Percentiles rank a stretch among this genome's conserved stretches.
These are phyloP conservation scores for Phacellophora camtschatica DNA, from an alignment of 30 jellyfish, hydroid and myxozoan genomes.

Conservation along the genomic window DNA sequence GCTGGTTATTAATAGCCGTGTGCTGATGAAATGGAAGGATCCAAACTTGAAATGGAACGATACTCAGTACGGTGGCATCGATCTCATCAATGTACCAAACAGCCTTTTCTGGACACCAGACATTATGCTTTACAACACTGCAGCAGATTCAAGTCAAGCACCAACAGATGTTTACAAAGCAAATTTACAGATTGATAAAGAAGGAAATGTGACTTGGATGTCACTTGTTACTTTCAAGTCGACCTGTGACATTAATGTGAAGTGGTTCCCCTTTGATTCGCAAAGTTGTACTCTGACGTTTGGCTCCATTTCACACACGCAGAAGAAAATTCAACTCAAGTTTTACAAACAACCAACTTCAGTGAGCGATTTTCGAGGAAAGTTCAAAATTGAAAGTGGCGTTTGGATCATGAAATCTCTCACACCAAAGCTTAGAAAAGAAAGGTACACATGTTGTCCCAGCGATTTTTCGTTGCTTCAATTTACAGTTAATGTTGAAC, in stretches of 20 bases:
- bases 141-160: slow-evolving; percentile 45
- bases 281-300: slow-evolving; percentile 56
- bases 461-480: slow-evolving; percentile 47
- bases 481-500: slow-evolving; percentile 4
- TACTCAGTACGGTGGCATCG: slow-evolving; percentile 17
- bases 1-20: slow-evolving; percentile 4
- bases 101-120: slow-evolving; percentile 77
- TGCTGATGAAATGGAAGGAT: slow-evolving; percentile 58
- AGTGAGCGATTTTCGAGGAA: background rate
- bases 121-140: slow-evolving; percentile 65
- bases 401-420: slow-evolving; percentile 18
- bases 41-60: slow-evolving; percentile 44
- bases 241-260: slow-evolving; percentile 63
- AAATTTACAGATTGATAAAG: slow-evolving; percentile 10
- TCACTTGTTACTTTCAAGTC: slow-evolving; percentile 68
- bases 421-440: background rate
- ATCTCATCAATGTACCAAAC: slow-evolving; percentile 8
- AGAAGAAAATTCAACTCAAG: slow-evolving; percentile 2
- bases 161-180: slow-evolving; percentile 66
- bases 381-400: slow-evolving; percentile 46
- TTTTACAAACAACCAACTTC: slow-evolving; percentile 39
- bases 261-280: slow-evolving; percentile 78
- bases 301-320: slow-evolving; percentile 57
- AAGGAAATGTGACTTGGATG: slow-evolving; percentile 63
- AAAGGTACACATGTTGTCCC: slow-evolving; percentile 41